A percentile compares a stretch with the other conserved stretches of the same genome.
phyloP scores from a whole-genome alignment of 2,888 invertebrate species.

The Drosophila borealis region DNA sequence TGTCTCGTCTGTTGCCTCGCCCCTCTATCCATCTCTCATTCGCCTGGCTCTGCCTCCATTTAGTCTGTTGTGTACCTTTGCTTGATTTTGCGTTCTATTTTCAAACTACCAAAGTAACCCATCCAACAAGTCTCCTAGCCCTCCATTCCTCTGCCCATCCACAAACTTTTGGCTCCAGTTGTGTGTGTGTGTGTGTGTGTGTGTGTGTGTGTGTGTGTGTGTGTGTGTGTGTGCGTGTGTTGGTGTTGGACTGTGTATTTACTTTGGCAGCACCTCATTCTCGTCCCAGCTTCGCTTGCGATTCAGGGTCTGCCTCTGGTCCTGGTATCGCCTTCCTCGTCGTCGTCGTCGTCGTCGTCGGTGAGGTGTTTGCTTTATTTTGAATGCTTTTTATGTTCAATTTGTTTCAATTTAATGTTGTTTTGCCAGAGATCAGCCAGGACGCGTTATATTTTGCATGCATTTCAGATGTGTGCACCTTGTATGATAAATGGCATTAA shows the following conservation, averaged over 20 bases:
- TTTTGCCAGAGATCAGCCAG: constrained; percentile 73
- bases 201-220: constrained; percentile 9
- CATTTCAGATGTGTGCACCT: constrained; percentile 67
- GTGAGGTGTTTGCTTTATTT: constrained; percentile 77
- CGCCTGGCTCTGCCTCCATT: constrained; percentile 11
- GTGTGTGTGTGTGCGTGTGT: constrained; percentile 25
- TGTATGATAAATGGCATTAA: constrained; percentile 75
- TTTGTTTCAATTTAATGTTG: constrained; percentile 80
- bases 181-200: background rate
- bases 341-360: constrained; percentile 30
- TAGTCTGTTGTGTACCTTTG: constrained; percentile 65
- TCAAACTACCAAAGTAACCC: constrained; percentile 57
- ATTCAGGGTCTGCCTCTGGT: constrained; percentile 24
- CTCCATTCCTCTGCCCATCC: background rate
- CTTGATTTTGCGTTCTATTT: constrained; percentile 67
- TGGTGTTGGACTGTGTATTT: constrained; percentile 60
- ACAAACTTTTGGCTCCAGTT: constrained; percentile 41
- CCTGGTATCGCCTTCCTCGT: constrained; percentile 16
- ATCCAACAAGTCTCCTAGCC: constrained; percentile 48
- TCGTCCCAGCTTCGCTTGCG: constrained; percentile 43
- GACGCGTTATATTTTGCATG: constrained; percentile 72
- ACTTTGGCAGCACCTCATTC: constrained; percentile 67
- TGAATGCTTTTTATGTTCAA: constrained; percentile 80
- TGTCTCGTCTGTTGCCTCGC: constrained; percentile 19
- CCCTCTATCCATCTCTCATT: background rate